Base-by-base conservation (phyloP, 2,113 vertebrate species). In the Prochilodus magdalenae region DNA sequence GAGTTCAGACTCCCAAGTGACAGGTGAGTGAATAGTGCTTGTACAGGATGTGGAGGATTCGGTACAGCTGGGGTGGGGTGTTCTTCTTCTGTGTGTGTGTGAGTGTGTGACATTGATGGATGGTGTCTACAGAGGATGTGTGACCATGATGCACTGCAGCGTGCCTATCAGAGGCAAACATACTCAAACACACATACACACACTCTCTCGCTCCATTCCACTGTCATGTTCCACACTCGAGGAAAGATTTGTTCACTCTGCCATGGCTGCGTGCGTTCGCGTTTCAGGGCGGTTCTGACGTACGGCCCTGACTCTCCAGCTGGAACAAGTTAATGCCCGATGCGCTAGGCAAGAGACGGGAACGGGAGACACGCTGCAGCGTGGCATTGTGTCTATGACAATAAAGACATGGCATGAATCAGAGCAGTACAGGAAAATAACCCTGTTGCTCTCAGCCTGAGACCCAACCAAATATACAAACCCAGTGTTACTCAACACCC, bases 41-140 rank as follows among this genome's bases (percentile, higher is more conserved):
- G 36, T 44, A 24, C 66, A 44, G 66, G 33, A 44, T 15, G 20
- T 14, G 30, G 29, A 36, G 65, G 30, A 67, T 10, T 30, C 36
- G 44, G 22, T 66, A 44, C 36, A 44, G 66, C 33, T 36, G n/a
- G 10, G 20, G 65, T 67, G 30, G 29, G 12, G 29, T 65, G 16
- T 30, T 66, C 4, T 55, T 22, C 0, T 18, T 55, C 15, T 55
- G 15, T 60, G 57, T 12, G 33, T 40, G 30, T 69, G 33, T 67
- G 65, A 6, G 62, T 27, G 29, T 29, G 29, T 67, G 66, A 29
- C 40, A 40, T 12, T 70, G 66, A 70, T 44, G 66, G 66, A 40
- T 70, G 36, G 22, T 70, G 66, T 33, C 66, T 70, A 22, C 66
- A 70, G 66, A 70, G 18, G n/a, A 70, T 70, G n/a, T 60, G 57